phyloP scores from a whole-genome alignment of 2,888 invertebrate species.

The Drosophila parthenogenetica region DNA sequence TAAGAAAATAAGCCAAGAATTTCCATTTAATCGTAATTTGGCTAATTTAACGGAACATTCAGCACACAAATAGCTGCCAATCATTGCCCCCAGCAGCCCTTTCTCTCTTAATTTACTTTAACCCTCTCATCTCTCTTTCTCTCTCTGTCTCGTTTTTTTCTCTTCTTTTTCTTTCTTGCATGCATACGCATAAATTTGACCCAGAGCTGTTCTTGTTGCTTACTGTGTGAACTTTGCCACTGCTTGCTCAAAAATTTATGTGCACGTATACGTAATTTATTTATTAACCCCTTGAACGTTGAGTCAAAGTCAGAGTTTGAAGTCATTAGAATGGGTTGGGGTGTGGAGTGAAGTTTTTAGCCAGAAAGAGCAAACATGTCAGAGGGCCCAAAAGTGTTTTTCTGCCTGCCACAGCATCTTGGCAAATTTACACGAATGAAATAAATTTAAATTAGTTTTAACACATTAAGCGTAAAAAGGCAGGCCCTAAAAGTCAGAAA shows the following conservation, averaged over 20 bases:
- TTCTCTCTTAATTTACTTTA: constrained; percentile 45
- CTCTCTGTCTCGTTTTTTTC: background rate
- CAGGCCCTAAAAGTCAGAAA: constrained; percentile 63
- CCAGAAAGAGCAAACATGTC: constrained; percentile 27
- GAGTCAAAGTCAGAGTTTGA: constrained; percentile 16
- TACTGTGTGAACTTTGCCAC: constrained; percentile 69
- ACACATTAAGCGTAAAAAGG: constrained; percentile 80
- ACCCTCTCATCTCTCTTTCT: background rate
- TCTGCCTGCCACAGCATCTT: constrained; percentile 63
- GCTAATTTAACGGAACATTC: constrained; percentile 78
- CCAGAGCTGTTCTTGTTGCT: constrained; percentile 37
- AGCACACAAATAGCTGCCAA: constrained; percentile 74
- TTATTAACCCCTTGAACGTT: constrained; percentile 77
- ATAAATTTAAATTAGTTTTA: constrained; percentile 81
- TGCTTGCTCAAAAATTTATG: constrained; percentile 70
- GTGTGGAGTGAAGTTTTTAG: background rate
- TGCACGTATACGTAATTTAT: constrained; percentile 81
- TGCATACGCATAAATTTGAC: constrained; percentile 51
- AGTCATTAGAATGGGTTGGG: constrained; percentile 3
- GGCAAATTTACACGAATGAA: constrained; percentile 74
- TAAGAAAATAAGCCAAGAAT: constrained; percentile 37
- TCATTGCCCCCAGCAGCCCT: constrained; percentile 39
- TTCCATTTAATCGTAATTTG: constrained; percentile 57
- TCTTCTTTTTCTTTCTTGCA: constrained; percentile 1
- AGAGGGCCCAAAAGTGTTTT: constrained; percentile 44